Percentiles rank a stretch among this genome's conserved stretches.
Conservation (phyloP, 2,113 vertebrate genomes). For the Pipra filicauda region DNA sequence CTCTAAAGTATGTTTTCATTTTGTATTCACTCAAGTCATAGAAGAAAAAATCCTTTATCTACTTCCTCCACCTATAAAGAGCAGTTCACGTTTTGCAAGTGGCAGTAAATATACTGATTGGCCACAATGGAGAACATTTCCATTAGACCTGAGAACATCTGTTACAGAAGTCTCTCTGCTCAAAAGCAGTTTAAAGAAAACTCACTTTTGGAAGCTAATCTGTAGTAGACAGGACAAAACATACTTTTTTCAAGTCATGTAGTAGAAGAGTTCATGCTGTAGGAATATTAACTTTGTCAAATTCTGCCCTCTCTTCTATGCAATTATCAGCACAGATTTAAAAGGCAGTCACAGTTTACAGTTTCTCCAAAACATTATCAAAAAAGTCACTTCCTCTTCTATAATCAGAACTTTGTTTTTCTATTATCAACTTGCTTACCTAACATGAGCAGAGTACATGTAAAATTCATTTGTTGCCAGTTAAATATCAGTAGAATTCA, state of each 20-base stretch:
- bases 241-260: neutral
- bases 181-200: neutral
- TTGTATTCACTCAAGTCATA: neutral
- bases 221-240: neutral
- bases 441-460: neutral
- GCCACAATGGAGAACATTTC: neutral
- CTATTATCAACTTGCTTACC: neutral
- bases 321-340: neutral
- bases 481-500: neutral
- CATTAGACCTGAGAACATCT: neutral
- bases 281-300: neutral
- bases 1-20: neutral
- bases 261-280: neutral
- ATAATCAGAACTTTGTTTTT: neutral
- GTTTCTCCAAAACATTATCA: neutral
- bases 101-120: neutral
- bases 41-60: neutral
- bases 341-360: slow-evolving; percentile 11
- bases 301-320: neutral
- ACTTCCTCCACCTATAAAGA: neutral
- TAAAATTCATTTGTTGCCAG: neutral
- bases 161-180: neutral
- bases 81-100: neutral
- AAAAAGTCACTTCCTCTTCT: neutral
- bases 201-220: neutral